These are phyloP conservation scores for Dolichallabes microphthalmus DNA, from an alignment of 2,113 vertebrate genomes.

Conservation along the genomic window DNA sequence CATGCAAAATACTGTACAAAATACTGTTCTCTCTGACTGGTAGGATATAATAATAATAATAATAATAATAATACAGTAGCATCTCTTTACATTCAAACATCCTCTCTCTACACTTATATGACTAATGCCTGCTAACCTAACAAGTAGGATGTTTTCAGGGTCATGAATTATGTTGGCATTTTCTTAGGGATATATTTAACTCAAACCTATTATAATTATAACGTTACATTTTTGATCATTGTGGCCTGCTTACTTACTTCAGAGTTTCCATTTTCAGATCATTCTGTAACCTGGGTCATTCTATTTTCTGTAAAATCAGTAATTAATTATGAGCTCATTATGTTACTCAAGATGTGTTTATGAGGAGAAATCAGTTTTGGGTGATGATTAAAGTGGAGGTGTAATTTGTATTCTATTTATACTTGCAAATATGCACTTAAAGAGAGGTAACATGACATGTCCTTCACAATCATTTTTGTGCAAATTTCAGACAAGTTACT, in stretches of 20 bases:
- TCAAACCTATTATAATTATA: not conserved
- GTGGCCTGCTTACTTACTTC: not conserved
- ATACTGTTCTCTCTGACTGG: not conserved
- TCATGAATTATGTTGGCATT: not conserved
- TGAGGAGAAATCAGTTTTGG: not conserved
- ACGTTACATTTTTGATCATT: not conserved
- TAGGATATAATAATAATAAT: not conserved
- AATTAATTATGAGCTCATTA: not conserved
- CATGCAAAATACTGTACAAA: not conserved
- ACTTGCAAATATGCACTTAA: not conserved
- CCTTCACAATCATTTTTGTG: not conserved
- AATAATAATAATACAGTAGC: too few relatives aligned
- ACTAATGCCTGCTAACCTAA: not conserved
- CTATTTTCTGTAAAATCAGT: not conserved
- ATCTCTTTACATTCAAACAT: not conserved
- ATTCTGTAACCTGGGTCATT: not conserved
- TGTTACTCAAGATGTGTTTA: not conserved
- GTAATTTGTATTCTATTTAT: not conserved
- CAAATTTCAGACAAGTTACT: not conserved
- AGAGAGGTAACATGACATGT: not conserved
- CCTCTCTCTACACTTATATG: not conserved
- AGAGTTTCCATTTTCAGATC: not conserved
- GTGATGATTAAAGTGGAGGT: not conserved
- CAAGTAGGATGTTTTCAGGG: not conserved
- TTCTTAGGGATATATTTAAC: not conserved